Percentiles rank a stretch among this genome's conserved stretches.
Conservation (phyloP, 2,888 invertebrate genomes). For the Itoplectis maculator region DNA sequence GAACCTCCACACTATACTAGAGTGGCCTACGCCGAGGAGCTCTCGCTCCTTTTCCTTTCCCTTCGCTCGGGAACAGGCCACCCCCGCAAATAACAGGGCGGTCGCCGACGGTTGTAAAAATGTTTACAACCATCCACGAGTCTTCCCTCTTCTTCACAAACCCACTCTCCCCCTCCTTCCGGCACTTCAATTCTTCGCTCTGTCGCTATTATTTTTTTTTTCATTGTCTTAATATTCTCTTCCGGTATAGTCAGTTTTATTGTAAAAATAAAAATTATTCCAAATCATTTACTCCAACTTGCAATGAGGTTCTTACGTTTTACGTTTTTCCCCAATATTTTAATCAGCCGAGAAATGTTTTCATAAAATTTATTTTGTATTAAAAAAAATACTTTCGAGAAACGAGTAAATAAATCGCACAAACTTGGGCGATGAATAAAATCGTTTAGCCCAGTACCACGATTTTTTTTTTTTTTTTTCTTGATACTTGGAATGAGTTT, state of each 20-base stretch:
- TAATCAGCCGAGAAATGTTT: too few species aligned
- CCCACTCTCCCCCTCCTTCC: not conserved
- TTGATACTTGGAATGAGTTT: too few species aligned
- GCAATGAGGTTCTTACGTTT: too few species aligned
- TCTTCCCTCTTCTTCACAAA: conserved; percentile 18
- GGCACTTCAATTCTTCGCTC: conserved; percentile 43
- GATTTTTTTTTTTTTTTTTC: too few species aligned
- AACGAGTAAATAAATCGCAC: too few species aligned
- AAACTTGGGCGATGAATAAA: not conserved
- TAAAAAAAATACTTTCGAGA: too few species aligned
- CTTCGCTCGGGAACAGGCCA: conserved; percentile 68
- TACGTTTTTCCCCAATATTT: too few species aligned
- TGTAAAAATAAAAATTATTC: not conserved
- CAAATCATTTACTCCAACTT: not conserved
- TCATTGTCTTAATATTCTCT: not conserved
- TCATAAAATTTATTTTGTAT: too few species aligned
- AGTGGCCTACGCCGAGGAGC: conserved; percentile 35
- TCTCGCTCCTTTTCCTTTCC: conserved; percentile 42
- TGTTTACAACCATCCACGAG: conserved; percentile 73
- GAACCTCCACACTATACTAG: conserved; percentile 59
- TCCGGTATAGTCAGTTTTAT: conserved; percentile 37
- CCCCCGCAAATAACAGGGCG: conserved; percentile 80
- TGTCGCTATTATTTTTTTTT: not conserved
- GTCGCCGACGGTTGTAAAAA: conserved; percentile 75
- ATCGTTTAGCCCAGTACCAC: not conserved